Conservation (phyloP, 2,113 vertebrate species). For the Channa argus region DNA sequence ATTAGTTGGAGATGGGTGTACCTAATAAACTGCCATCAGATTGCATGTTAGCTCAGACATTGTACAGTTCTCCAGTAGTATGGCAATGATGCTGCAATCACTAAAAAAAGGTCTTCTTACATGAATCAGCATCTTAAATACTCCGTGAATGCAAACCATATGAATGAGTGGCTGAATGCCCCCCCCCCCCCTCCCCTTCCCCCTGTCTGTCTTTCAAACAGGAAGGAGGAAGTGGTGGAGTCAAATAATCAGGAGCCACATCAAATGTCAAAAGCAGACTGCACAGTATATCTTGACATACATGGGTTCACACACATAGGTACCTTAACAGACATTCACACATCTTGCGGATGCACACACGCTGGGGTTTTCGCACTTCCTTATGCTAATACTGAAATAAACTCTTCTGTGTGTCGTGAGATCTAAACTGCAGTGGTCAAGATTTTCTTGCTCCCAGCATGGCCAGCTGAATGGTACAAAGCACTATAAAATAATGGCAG, state of each 20-base stretch:
- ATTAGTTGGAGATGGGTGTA: too few species aligned
- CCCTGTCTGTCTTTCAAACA: slow-evolving; percentile 28
- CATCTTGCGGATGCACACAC: not conserved
- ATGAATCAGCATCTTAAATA: not conserved
- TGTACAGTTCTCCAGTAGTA: slow-evolving; percentile 9
- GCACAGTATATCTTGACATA: slow-evolving; percentile 20
- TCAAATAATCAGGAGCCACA: slow-evolving; percentile 28
- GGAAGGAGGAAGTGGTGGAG: slow-evolving; percentile 41
- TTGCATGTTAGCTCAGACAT: slow-evolving; percentile 4
- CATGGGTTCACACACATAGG: not conserved
- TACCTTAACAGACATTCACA: not conserved
- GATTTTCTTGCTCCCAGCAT: not conserved
- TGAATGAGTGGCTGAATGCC: slow-evolving; percentile 6
- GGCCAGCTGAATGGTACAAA: not conserved
- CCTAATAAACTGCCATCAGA: too few species aligned
- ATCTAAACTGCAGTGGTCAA: not conserved
- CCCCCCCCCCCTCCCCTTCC: slow-evolving; percentile 2
- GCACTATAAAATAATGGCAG: too few species aligned
- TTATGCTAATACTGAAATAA: not conserved
- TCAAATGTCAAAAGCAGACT: slow-evolving; percentile 28
- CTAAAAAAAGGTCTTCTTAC: not conserved
- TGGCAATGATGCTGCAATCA: not conserved
- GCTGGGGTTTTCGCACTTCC: slow-evolving; percentile 11
- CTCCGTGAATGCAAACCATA: not conserved
- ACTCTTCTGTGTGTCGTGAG: not conserved